phyloP scores from a whole-genome alignment of 2,888 invertebrate genomes.

The Pollenia amentaria region DNA sequence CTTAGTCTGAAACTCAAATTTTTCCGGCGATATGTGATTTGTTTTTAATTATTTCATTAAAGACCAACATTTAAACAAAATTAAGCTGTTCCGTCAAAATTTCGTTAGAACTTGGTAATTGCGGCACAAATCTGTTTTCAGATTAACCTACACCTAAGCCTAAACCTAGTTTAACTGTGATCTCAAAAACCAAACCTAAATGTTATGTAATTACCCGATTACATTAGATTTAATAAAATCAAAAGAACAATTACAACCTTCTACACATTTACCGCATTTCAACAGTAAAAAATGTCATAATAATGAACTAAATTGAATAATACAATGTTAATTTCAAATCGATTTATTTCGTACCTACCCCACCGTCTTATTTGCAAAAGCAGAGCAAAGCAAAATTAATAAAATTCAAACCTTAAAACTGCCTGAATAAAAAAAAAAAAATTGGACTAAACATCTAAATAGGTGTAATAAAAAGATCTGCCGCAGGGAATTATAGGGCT shows the following conservation, averaged over 20 bases:
- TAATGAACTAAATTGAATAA: slow-evolving; percentile 26
- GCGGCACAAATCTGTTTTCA: no score
- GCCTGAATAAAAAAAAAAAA: neutral
- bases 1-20: no score
- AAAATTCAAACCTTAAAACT: slow-evolving; percentile 42
- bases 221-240: slow-evolving; percentile 29
- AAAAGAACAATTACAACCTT: slow-evolving; percentile 5
- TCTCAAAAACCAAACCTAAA: no score
- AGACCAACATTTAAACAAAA: neutral
- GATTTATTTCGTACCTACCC: neutral
- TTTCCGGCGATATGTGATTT: no score
- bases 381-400: neutral
- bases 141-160: no score
- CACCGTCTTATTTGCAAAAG: neutral
- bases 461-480: no score
- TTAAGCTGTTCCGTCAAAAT: neutral
- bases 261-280: slow-evolving; percentile 45
- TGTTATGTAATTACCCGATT: slow-evolving; percentile 14
- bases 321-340: neutral
- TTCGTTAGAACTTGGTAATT: no score
- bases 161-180: no score
- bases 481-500: no score
- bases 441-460: no score
- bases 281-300: slow-evolving; percentile 16
- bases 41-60: neutral